Percentiles rank a stretch among this genome's conserved stretches.
These are phyloP conservation scores for Habropoda laboriosa DNA, from an alignment of 1,140 invertebrate species.

Conservation along the genomic window DNA sequence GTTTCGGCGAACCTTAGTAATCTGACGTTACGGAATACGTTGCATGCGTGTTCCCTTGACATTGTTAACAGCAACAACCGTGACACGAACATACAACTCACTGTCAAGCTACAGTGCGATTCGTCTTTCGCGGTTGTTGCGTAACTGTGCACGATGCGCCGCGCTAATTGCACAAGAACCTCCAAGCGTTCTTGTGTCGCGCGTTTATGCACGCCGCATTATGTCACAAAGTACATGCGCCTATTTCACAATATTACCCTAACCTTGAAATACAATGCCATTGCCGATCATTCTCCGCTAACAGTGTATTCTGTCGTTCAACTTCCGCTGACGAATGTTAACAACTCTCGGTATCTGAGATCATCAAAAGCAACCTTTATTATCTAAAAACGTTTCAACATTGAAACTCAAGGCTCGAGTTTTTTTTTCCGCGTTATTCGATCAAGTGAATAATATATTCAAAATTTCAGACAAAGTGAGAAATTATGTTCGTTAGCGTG, in stretches of 20 bases:
- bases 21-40: not conserved
- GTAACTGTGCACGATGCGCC: slow-evolving; percentile 25
- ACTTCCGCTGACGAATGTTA: not conserved
- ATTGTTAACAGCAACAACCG: slow-evolving; percentile 17
- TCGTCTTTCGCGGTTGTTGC: slow-evolving; percentile 30
- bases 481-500: no score
- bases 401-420: no score
- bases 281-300: slow-evolving; percentile 4
- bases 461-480: no score
- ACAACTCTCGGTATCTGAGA: not conserved
- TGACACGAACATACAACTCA: not conserved
- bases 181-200: slow-evolving; percentile 34
- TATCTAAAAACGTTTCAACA: no score
- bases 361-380: no score
- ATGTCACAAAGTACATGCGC: slow-evolving; percentile 36
- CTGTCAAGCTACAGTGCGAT: not conserved
- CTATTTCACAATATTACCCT: slow-evolving; percentile 15
- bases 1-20: not conserved
- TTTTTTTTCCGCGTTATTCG: no score
- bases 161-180: slow-evolving; percentile 50
- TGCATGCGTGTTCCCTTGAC: slow-evolving; percentile 18
- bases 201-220: slow-evolving; percentile 32
- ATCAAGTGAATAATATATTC: no score
- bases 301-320: not conserved
- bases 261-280: slow-evolving; percentile 55